Evolutionary conservation across 2,797 vertebrate genomes (phyloP), one percentile per base, ranked within the genome.

Genomic region (Sylvia borin): DNA sequence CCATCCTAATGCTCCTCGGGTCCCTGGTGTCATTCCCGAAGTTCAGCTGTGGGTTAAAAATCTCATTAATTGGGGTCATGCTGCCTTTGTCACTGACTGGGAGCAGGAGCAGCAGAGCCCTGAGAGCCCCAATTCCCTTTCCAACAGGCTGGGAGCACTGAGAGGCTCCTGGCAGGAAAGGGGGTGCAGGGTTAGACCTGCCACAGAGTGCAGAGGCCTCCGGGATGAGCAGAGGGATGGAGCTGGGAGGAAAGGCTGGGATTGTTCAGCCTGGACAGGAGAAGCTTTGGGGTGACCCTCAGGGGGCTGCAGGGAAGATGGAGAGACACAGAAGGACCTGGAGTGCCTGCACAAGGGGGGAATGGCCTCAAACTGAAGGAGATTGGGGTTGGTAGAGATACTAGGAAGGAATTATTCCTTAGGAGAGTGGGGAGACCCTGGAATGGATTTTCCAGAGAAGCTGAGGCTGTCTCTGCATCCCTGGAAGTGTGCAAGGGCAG

Each of bases 61-160:
- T n/a, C n/a, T 29, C 3, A 31, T 22, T n/a, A 13, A 50, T 13
- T 13, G 55, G 42, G 53, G 10, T 70, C 47, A 3, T 0, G 0
- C 42, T 60, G 55, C 19, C 55, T 57, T 50, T 68, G 75, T 34
- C 73, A 26, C n/a, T 29, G 14, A 34, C 53, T 54, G 34, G 11
- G 34, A 53, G 21, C 22, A 62, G 36, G 54, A 71, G 47, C 29
- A 20, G 20, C 42, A 26, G 22, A 62, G 36, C 42, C 47, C 54
- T 18, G 25, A 31, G 34, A 70, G 18, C 36, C 68, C 32, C 5
- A 43, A 78, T 9, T 53, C 36, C 51, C 34, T 31, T 61, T 53
- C 50, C 86, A 53, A 7, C 34, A 19, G 51, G 4, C 48, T 27
- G 48, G n/a, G 36, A 40, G 7, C 73, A 22, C 60, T 43, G 60